Evolutionary conservation across 2,888 invertebrate genomes (phyloP).

Genomic region (Drosophila helvetica): DNA sequence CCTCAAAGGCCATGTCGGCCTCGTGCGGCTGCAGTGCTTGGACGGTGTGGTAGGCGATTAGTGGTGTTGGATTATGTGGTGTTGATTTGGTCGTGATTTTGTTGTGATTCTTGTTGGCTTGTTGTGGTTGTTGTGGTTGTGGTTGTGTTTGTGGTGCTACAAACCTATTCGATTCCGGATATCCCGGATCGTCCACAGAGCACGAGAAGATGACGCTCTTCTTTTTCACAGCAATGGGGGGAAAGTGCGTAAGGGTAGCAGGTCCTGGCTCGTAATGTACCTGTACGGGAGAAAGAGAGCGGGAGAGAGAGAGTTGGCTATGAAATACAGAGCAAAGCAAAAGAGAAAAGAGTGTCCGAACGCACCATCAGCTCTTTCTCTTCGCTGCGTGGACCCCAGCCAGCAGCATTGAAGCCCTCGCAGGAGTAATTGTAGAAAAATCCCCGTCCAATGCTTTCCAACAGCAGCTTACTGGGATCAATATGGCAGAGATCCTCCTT

Average conservation of each 20-base stretch:
- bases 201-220: conserved; percentile 93
- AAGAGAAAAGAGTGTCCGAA: background rate
- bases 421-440: conserved; percentile 98
- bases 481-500: conserved; percentile 90
- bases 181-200: conserved; percentile 91
- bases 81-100: conserved; percentile 11
- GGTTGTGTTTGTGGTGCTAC: conserved; percentile 61
- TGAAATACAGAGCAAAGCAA: background rate
- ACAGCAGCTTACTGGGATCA: conserved; percentile 92
- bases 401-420: conserved; percentile 93
- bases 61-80: conserved; percentile 21
- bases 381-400: conserved; percentile 92
- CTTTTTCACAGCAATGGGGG: conserved; percentile 91
- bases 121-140: conserved; percentile 26
- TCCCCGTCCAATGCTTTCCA: conserved; percentile 93
- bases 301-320: background rate
- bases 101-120: conserved; percentile 29
- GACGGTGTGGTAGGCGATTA: conserved; percentile 77
- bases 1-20: conserved; percentile 80
- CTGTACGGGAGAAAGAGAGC: too few species aligned
- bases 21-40: conserved; percentile 78
- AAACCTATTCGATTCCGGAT: conserved; percentile 87
- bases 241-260: conserved; percentile 90
- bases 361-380: conserved; percentile 90
- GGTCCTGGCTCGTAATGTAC: conserved; percentile 90